Conservation (phyloP, 2,113 vertebrate species). For the Cyprinodon tularosa region DNA sequence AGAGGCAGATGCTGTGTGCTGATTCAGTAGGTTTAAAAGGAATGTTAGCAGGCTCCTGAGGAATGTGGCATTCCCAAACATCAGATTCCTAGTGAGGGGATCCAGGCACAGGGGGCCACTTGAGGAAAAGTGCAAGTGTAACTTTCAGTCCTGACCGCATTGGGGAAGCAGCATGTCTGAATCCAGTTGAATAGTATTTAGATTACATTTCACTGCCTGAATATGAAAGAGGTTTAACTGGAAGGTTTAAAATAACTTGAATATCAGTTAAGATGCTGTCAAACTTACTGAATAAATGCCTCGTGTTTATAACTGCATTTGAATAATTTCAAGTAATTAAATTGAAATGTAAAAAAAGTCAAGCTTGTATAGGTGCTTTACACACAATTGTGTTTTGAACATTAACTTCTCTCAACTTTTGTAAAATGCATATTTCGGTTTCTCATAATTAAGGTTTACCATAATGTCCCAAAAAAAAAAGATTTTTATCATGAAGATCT, state of each 20-base stretch:
- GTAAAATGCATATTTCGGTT: not conserved
- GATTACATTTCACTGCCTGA: not conserved
- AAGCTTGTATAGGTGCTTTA: not conserved
- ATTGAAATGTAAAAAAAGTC: not conserved
- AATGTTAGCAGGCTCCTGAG: constrained; percentile 74
- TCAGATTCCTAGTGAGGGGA: constrained; percentile 51
- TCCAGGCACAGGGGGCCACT: constrained; percentile 46
- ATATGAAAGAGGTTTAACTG: not conserved
- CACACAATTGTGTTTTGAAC: not conserved
- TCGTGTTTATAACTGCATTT: not conserved
- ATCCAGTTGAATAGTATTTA: not conserved
- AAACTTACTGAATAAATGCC: not conserved
- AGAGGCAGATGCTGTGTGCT: constrained; percentile 66
- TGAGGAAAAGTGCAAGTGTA: constrained; percentile 38
- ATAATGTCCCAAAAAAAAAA: not conserved
- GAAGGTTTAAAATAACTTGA: not conserved
- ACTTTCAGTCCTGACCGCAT: constrained; percentile 16
- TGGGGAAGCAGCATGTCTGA: constrained; percentile 1
- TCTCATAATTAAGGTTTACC: not conserved
- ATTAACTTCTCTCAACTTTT: not conserved
- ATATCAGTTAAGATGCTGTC: not conserved
- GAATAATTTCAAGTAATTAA: not conserved
- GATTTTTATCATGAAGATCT: not conserved
- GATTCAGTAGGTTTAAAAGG: constrained; percentile 65
- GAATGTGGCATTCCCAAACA: constrained; percentile 68